Percentiles rank a stretch among this genome's conserved stretches.
Evolutionary conservation across 2,113 vertebrate genomes (phyloP).

Genomic region (Ploceus nigricollis): DNA sequence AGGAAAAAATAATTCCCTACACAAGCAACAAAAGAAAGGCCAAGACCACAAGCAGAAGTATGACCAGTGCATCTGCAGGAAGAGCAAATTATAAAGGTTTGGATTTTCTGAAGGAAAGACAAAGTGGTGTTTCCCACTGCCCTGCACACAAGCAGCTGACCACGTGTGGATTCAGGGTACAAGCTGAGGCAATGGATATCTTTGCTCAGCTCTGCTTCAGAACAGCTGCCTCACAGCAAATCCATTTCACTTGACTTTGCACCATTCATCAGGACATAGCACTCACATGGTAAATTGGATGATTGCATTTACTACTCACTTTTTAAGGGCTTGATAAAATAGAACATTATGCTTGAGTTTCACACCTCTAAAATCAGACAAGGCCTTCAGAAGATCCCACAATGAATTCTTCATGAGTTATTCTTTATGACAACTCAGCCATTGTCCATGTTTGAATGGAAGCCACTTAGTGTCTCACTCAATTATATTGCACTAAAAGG

Average conservation of each 20-base stretch:
- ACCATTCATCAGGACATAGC: background rate
- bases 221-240: background rate
- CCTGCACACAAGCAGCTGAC: background rate
- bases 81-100: background rate
- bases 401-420: background rate
- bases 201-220: background rate
- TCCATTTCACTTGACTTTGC: constrained; percentile 1
- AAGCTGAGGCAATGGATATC: background rate
- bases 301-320: background rate
- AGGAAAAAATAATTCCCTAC: background rate
- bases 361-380: background rate
- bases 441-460: background rate
- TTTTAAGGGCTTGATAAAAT: constrained; percentile 24
- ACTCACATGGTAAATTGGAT: background rate
- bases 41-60: background rate
- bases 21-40: background rate
- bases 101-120: background rate
- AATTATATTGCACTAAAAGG: background rate
- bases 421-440: background rate
- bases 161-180: background rate
- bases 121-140: background rate
- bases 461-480: background rate
- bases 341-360: constrained; percentile 6
- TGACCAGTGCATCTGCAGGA: background rate
- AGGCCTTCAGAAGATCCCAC: background rate